Conservation (phyloP, 2,797 vertebrate genomes). For the Platyrinchus mystaceus region DNA sequence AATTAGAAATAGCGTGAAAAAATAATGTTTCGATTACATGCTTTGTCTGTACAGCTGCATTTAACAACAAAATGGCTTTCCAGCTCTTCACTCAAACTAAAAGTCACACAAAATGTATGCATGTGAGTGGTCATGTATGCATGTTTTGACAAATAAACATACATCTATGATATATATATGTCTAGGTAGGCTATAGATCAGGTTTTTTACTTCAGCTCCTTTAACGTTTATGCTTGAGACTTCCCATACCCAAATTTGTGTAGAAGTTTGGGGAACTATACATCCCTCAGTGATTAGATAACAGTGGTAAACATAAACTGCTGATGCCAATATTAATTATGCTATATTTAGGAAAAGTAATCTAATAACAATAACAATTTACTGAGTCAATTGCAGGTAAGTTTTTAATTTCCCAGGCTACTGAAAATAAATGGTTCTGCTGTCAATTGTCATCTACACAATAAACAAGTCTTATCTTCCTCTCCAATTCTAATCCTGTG, state of each 20-base stretch:
- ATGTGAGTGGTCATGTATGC: neutral
- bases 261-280: neutral
- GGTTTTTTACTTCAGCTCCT: neutral
- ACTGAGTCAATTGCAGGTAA: slow-evolving; percentile 3
- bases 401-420: slow-evolving; percentile 61
- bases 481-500: neutral
- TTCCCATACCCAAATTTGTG: neutral
- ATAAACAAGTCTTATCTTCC: slow-evolving; percentile 12
- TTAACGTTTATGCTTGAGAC: neutral
- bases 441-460: slow-evolving; percentile 29
- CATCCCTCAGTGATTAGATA: neutral
- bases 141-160: neutral
- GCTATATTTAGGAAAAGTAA: slow-evolving; percentile 10
- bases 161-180: neutral
- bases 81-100: neutral
- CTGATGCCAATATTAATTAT: slow-evolving; percentile 53
- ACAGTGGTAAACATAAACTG: neutral
- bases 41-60: neutral
- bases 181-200: neutral
- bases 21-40: neutral
- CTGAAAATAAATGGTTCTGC: slow-evolving; percentile 43
- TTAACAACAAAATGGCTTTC: neutral
- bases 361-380: slow-evolving; percentile 39
- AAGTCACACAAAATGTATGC: neutral
- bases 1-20: neutral